Conservation (phyloP, 2,113 vertebrate species). For the Mirounga angustirostris region DNA sequence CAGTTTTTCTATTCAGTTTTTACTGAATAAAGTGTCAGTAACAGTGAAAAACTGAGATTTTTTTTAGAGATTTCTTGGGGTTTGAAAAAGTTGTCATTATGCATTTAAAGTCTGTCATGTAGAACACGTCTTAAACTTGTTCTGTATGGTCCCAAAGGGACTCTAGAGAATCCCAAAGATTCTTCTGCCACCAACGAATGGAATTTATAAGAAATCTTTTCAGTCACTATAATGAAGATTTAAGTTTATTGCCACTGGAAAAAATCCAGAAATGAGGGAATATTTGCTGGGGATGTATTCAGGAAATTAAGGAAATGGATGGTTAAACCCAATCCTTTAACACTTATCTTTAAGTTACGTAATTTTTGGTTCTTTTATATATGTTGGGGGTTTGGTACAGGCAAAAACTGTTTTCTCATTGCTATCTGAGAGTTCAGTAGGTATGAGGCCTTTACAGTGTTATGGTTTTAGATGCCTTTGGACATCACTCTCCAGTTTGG, state of each 20-base stretch:
- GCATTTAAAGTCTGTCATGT: neutral
- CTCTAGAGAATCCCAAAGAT: neutral
- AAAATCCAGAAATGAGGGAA: neutral
- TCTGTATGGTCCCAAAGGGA: neutral
- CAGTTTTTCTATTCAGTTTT: neutral
- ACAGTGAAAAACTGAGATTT: neutral
- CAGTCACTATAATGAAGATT: neutral
- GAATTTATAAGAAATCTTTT: slow-evolving; percentile 3
- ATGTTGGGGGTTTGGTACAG: neutral
- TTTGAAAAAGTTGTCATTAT: neutral
- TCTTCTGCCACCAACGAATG: neutral
- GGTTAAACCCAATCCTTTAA: neutral
- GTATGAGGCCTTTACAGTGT: neutral
- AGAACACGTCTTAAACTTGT: neutral
- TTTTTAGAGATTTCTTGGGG: neutral
- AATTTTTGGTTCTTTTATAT: neutral
- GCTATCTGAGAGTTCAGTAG: neutral
- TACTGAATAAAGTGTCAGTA: neutral
- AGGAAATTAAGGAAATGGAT: neutral
- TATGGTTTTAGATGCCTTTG: neutral
- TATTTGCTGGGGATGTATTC: neutral
- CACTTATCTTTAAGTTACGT: neutral
- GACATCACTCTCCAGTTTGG: neutral
- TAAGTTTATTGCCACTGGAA: neutral
- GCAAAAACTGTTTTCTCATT: neutral